Evolutionary conservation across 2,113 vertebrate species (phyloP).

Genomic region (Oncorhynchus nerka): DNA sequence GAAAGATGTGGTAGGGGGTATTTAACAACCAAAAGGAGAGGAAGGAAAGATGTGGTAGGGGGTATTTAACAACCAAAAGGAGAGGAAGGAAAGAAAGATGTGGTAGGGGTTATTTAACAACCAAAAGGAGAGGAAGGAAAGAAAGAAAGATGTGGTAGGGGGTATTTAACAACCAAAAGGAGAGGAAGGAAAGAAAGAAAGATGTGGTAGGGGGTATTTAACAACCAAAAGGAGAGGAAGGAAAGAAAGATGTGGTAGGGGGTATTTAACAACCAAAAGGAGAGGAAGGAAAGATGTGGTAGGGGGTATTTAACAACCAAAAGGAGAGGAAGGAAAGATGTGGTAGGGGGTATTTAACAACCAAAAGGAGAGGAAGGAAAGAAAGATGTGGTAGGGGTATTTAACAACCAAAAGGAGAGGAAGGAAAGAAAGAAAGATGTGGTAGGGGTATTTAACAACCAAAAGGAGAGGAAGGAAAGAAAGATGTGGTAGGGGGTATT

Average conservation of each 20-base stretch:
- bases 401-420: constrained; percentile 48
- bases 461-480: constrained; percentile 16
- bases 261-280: constrained; percentile 56
- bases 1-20: constrained; percentile 44
- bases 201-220: constrained; percentile 49
- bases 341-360: constrained; percentile 50
- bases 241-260: constrained; percentile 40
- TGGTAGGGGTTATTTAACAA: constrained; percentile 50
- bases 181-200: constrained; percentile 23
- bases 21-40: constrained; percentile 52
- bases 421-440: constrained; percentile 45
- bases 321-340: constrained; percentile 36
- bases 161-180: constrained; percentile 56
- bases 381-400: constrained; percentile 46
- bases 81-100: constrained; percentile 43
- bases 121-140: constrained; percentile 33
- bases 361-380: constrained; percentile 37
- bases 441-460: constrained; percentile 52
- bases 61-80: constrained; percentile 56
- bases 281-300: constrained; percentile 42
- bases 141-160: constrained; percentile 42
- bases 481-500: constrained; percentile 43
- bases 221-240: constrained; percentile 38
- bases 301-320: constrained; percentile 54
- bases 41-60: constrained; percentile 41